phyloP scores from a whole-genome alignment of 2,113 vertebrate genomes.

The Anolis carolinensis region DNA sequence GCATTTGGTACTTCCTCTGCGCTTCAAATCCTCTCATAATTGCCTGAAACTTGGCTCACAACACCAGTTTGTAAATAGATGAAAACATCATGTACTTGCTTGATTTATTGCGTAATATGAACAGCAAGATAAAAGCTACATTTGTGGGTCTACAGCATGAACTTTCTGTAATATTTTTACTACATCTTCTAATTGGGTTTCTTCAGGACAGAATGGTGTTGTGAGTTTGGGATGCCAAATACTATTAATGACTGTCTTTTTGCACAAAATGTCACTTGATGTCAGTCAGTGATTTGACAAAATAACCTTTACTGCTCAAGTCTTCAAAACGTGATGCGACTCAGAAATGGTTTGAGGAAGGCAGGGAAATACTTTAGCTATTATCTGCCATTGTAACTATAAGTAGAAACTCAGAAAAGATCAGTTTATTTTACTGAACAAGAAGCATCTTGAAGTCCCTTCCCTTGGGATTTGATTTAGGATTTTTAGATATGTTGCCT shows the following conservation, averaged over 20 bases:
- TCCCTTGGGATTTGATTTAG: not conserved
- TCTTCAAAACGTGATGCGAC: not conserved
- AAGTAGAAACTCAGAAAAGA: not conserved
- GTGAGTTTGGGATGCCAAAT: not conserved
- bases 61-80: slow-evolving; percentile 37
- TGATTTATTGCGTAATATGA: slow-evolving; percentile 27
- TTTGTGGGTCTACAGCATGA: slow-evolving; percentile 19
- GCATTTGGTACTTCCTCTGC: slow-evolving; percentile 1
- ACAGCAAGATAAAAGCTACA: slow-evolving; percentile 29
- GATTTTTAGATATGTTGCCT: not conserved
- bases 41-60: slow-evolving; percentile 18
- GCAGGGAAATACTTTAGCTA: not conserved
- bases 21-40: slow-evolving; percentile 24
- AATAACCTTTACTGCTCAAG: not conserved
- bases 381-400: not conserved
- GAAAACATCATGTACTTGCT: slow-evolving; percentile 31
- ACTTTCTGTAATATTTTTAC: slow-evolving; percentile 7
- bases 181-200: slow-evolving; percentile 38
- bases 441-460: not conserved
- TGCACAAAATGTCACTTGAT: not conserved
- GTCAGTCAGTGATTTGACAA: not conserved
- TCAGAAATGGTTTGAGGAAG: not conserved
- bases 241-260: not conserved
- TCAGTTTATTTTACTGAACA: not conserved
- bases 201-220: slow-evolving; percentile 23